Percentiles rank a stretch among this genome's conserved stretches.
These are phyloP conservation scores for Liasis olivaceus DNA, from an alignment of 2,797 vertebrate genomes.

Conservation along the genomic window DNA sequence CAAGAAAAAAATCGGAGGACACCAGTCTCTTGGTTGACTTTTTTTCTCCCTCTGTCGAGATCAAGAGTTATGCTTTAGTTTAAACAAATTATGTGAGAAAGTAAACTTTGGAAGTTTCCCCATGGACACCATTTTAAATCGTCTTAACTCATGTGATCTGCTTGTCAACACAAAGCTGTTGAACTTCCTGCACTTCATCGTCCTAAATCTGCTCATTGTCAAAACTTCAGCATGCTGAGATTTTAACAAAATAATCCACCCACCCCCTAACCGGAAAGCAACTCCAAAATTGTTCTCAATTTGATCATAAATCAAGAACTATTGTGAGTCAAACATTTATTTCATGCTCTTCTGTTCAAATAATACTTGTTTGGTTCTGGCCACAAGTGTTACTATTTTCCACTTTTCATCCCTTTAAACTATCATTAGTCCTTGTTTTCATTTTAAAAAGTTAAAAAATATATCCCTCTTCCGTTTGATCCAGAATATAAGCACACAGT, in stretches of 20 bases:
- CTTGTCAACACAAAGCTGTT: constrained; percentile 30
- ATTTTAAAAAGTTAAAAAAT: not conserved
- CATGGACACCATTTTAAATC: not conserved
- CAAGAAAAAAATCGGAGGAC: not conserved
- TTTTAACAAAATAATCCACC: constrained; percentile 47
- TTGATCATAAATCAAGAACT: constrained; percentile 49
- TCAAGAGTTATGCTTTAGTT: constrained; percentile 8
- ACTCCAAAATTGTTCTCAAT: constrained; percentile 40
- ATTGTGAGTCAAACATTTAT: constrained; percentile 55
- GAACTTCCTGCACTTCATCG: constrained; percentile 53
- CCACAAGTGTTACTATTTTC: constrained; percentile 17
- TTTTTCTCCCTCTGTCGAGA: not conserved
- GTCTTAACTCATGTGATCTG: constrained; percentile 19
- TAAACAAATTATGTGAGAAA: constrained; percentile 54
- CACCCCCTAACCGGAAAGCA: constrained; percentile 49
- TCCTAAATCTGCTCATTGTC: constrained; percentile 58
- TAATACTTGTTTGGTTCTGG: constrained; percentile 45
- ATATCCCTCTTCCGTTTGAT: not conserved
- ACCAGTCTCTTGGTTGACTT: not conserved
- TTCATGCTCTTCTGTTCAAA: constrained; percentile 57
- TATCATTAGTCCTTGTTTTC: not conserved
- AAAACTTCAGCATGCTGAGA: constrained; percentile 48
- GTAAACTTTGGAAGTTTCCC: constrained; percentile 45
- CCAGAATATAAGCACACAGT: not conserved
- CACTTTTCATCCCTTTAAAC: not conserved